Evolutionary conservation across 2,888 invertebrate genomes (phyloP).

Genomic region (Sphecodes monilicornis): DNA sequence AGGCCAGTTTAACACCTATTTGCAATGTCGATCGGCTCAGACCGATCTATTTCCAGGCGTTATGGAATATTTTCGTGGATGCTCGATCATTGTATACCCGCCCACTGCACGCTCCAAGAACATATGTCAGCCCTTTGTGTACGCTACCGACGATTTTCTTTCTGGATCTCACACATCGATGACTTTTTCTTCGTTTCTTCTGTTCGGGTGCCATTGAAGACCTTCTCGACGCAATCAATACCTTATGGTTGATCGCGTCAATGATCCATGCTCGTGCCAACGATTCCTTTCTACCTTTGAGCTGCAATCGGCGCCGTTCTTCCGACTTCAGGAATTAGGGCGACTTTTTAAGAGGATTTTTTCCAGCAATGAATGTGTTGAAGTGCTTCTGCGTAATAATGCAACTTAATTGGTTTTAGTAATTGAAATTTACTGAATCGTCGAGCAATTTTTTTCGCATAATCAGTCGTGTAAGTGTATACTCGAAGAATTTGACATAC

Average conservation of each 20-base stretch:
- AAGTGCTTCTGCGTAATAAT: background rate
- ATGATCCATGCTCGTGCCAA: conserved; percentile 67
- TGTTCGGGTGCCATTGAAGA: conserved; percentile 20
- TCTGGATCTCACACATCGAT: conserved; percentile 6
- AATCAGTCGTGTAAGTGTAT: no score
- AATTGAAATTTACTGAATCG: background rate
- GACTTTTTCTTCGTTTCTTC: conserved; percentile 31
- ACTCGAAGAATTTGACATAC: no score
- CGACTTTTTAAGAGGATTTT: background rate
- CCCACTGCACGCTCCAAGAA: conserved; percentile 61
- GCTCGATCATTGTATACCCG: conserved; percentile 25
- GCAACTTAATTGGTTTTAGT: background rate
- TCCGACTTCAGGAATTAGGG: background rate
- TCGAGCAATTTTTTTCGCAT: no score
- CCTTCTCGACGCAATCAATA: conserved; percentile 57
- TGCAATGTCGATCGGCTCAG: conserved; percentile 15
- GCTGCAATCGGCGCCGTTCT: background rate
- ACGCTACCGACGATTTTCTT: conserved; percentile 37
- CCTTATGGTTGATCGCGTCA: conserved; percentile 76
- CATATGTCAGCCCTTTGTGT: conserved; percentile 67
- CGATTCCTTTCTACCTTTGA: background rate
- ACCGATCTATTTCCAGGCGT: conserved; percentile 21
- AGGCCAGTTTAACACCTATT: conserved; percentile 74
- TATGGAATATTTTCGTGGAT: conserved; percentile 23
- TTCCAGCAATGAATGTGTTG: background rate